Base-by-base conservation (phyloP, 2,113 vertebrate genomes). In the Arizona elegans region DNA sequence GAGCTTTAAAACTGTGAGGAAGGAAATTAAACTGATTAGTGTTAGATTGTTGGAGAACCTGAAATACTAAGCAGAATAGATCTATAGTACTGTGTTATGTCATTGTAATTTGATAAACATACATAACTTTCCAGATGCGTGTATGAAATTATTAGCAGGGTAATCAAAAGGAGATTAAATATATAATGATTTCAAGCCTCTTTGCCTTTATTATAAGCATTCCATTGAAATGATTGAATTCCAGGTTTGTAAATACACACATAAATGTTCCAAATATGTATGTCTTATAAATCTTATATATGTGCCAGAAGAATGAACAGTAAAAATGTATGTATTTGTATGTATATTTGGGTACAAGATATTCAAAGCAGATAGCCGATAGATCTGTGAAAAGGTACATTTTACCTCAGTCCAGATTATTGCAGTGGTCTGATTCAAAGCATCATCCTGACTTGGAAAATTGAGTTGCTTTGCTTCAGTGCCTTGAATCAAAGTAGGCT, bases 1-100 rank as follows among this genome's bases (percentile, higher is more conserved):
- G 81, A 58, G n/a, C 29, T 62, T 93, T 58, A 38, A 86, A 92
- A 58, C 59, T 75, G 88, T 90, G 47, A 90, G 88, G 86, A 86
- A 93, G 55, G 75, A 93, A 93, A 93, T 93, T 90, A 86, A 81
- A 53, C n/a, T 86, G 55, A 90, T 86, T 29, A 93, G 62, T 90
- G 70, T 92, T 90, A 65, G 86, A 50, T 23, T 58, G 62, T 93
- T 93, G 90, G 56, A 23, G 29, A 65, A 90, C 23, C 75, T 43
- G 47, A 93, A 93, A 86, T 90, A 23, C n/a, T 53, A 21, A 53
- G 21, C 43, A 65, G n/a, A 90, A 93, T 86, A 90, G 17, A 47
- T 52, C 62, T 70, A 62, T 62, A 62, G 38, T 2, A 5, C 10
- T 58, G 23, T 52, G 85, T 86, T 38, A 90, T 75, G 59, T 86